Conservation (phyloP, 2,888 invertebrate genomes). For the Parnassius mnemosyne region DNA sequence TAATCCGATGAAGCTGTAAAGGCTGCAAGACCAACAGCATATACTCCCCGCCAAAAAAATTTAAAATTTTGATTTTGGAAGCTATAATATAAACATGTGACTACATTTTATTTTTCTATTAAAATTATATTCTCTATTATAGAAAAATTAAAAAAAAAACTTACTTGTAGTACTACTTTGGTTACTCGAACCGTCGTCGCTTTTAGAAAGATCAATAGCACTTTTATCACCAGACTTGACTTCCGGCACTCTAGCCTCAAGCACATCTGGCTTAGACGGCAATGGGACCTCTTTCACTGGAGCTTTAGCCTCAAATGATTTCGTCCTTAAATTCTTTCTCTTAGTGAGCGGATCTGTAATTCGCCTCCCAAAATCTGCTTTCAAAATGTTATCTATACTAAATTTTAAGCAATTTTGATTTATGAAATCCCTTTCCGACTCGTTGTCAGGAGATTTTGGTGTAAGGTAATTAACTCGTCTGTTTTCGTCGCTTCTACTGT, state of each 20-base stretch:
- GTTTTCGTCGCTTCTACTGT: conserved; percentile 55
- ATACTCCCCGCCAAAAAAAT: too few relatives aligned
- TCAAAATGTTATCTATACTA: conserved; percentile 92
- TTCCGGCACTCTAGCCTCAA: conserved; percentile 65
- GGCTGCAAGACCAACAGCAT: too few relatives aligned
- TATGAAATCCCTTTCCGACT: conserved; percentile 63
- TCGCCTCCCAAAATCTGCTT: conserved; percentile 90
- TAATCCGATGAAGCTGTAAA: too few relatives aligned
- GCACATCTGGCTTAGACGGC: conserved; percentile 44
- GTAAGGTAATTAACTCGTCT: conserved; percentile 50
- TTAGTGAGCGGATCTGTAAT: conserved; percentile 85
- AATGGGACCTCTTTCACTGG: conserved; percentile 56
- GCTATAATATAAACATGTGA: too few relatives aligned
- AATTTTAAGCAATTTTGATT: conserved; percentile 85
- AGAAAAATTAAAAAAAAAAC: conserved; percentile 29
- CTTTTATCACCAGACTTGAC: conserved; percentile 64
- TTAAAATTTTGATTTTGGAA: too few relatives aligned
- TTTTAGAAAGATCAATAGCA: conserved; percentile 71
- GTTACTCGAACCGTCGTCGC: conserved; percentile 68
- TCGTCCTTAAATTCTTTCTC: conserved; percentile 69
- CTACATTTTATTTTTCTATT: too few relatives aligned
- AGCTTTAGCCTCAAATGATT: conserved; percentile 53
- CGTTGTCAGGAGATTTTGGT: conserved; percentile 65
- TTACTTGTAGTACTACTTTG: conserved; percentile 73
- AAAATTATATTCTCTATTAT: too few relatives aligned